These are phyloP conservation scores for Aporrectodea caliginosa DNA, from an alignment of 1,140 invertebrate species.

Conservation along the genomic window DNA sequence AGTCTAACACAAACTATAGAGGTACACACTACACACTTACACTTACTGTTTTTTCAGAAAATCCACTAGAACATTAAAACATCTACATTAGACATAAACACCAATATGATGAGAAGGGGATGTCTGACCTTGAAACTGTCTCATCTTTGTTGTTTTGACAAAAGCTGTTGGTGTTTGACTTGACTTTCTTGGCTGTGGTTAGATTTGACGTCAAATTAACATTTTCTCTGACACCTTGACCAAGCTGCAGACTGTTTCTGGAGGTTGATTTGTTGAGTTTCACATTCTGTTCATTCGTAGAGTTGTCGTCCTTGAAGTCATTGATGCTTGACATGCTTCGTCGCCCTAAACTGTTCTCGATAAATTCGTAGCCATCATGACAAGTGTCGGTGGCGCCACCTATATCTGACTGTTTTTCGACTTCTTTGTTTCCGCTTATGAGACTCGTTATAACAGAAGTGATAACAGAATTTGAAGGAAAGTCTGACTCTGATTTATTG, in stretches of 20 bases:
- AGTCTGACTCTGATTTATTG: background rate
- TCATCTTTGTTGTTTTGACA: conserved; percentile 59
- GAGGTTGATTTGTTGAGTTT: background rate
- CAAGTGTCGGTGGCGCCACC: background rate
- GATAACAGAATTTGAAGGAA: background rate
- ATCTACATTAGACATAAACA: too few species aligned
- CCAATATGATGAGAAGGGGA: too few species aligned
- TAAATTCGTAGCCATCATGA: background rate
- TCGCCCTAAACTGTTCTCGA: background rate
- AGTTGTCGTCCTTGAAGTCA: background rate
- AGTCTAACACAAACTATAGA: too few species aligned
- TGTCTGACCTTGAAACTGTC: conserved; percentile 60
- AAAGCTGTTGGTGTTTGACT: conserved; percentile 20
- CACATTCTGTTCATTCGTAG: background rate
- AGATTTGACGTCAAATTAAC: background rate
- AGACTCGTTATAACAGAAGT: background rate
- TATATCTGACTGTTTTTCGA: background rate
- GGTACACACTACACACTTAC: too few species aligned
- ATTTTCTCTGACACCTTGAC: background rate
- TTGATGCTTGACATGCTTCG: background rate
- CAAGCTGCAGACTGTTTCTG: background rate
- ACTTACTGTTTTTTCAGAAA: too few species aligned
- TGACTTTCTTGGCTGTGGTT: conserved; percentile 21
- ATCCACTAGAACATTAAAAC: too few species aligned
- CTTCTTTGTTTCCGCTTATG: background rate